A percentile compares a stretch with the other conserved stretches of the same genome.
phyloP scores from a whole-genome alignment of 2,888 invertebrate species.

The Tribolium freemani region DNA sequence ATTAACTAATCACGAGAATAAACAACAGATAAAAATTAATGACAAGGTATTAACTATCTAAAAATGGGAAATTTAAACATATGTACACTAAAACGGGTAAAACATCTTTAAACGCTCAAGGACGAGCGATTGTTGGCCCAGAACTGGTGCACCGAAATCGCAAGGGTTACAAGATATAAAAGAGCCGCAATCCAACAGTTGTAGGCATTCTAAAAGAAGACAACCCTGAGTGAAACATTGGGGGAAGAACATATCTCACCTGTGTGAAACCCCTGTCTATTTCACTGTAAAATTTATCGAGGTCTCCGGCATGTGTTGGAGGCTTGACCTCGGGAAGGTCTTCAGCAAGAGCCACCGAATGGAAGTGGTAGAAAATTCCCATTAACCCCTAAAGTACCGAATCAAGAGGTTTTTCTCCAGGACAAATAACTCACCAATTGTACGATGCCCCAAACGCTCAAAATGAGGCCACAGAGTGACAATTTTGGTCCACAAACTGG shows the following conservation, averaged over 20 bases:
- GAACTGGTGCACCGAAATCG: constrained; percentile 91
- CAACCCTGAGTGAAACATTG: not conserved
- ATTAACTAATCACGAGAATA: not conserved
- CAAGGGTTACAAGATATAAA: constrained; percentile 87
- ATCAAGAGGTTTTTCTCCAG: constrained; percentile 6
- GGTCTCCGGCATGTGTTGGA: constrained; percentile 53
- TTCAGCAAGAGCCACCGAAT: constrained; percentile 90
- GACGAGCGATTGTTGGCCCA: constrained; percentile 89
- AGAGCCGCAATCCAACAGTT: constrained; percentile 97
- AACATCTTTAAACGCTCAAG: constrained; percentile 63
- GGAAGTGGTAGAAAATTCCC: constrained; percentile 91
- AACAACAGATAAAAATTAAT: not conserved
- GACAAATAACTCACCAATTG: constrained; percentile 82
- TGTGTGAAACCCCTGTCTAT: constrained; percentile 81
- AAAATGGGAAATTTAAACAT: not conserved
- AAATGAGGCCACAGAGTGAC: constrained; percentile 90
- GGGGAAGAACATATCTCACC: constrained; percentile 67
- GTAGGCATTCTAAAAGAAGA: constrained; percentile 79
- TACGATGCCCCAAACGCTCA: constrained; percentile 95
- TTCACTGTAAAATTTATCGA: constrained; percentile 75
- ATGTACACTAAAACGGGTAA: constrained; percentile 26
- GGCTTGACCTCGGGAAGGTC: constrained; percentile 80
- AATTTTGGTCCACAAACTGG: constrained; percentile 92
- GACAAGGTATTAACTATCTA: not conserved
- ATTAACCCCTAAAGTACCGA: constrained; percentile 79